A percentile compares a stretch with the other conserved stretches of the same genome.
These are phyloP conservation scores for Solenopsis invicta DNA, from an alignment of 1,140 invertebrate species.

Conservation along the genomic window DNA sequence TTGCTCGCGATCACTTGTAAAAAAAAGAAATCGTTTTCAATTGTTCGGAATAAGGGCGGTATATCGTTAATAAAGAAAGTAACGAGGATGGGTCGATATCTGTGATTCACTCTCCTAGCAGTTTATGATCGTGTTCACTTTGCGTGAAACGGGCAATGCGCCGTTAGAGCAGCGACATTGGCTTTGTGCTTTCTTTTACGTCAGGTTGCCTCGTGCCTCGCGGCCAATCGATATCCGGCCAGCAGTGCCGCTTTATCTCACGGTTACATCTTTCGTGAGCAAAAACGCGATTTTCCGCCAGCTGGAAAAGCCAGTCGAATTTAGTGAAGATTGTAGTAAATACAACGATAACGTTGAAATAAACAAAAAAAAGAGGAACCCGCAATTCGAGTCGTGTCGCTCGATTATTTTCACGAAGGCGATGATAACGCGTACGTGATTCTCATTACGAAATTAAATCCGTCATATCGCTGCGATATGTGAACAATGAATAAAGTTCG, in stretches of 20 bases:
- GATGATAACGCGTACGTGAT: constrained; percentile 1
- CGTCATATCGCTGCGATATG: not conserved
- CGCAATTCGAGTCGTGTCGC: not conserved
- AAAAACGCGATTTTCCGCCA: not conserved
- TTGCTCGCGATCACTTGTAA: not conserved
- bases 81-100: not conserved
- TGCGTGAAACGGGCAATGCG: constrained; percentile 20
- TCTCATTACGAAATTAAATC: not conserved
- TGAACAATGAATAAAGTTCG: not conserved
- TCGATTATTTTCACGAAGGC: not conserved
- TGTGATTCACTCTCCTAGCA: not conserved
- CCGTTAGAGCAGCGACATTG: constrained; percentile 54
- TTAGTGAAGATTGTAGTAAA: constrained; percentile 10
- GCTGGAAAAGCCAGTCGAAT: not conserved
- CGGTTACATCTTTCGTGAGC: not conserved
- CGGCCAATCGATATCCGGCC: constrained; percentile 43
- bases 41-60: not conserved
- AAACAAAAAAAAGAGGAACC: not conserved
- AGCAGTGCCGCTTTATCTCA: constrained; percentile 37
- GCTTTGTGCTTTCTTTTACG: constrained; percentile 54
- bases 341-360: not conserved
- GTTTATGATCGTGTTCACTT: constrained; percentile 27
- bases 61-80: not conserved
- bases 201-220: constrained; percentile 19
- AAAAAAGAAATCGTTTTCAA: not conserved